Conservation (phyloP, 1,140 invertebrate species). For the Latrodectus geometricus region DNA sequence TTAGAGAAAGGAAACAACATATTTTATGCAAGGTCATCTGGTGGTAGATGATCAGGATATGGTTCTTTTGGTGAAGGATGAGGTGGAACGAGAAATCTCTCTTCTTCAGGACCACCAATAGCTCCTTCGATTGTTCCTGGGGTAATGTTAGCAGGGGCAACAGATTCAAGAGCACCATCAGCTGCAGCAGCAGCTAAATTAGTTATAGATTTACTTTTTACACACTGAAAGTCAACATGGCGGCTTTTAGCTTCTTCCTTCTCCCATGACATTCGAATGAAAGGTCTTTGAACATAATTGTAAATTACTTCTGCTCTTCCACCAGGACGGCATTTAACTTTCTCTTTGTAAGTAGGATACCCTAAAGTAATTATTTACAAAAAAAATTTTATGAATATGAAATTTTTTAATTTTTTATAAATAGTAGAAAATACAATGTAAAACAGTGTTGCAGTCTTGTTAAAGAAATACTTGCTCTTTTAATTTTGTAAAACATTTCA, state of each 20-base stretch:
- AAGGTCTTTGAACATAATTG: conserved; percentile 99
- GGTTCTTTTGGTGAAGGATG: conserved; percentile 70
- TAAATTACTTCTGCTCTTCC: conserved; percentile 88
- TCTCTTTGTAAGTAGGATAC: conserved; percentile 99
- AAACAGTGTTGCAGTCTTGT: too few relatives aligned
- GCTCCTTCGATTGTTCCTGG: conserved; percentile 62
- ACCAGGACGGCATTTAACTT: conserved; percentile 76
- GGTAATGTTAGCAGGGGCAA: conserved; percentile 43
- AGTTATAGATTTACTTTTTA: conserved; percentile 94
- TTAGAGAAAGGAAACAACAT: neutral
- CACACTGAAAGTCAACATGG: conserved; percentile 98
- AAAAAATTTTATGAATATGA: neutral
- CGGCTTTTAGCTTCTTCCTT: conserved; percentile 99
- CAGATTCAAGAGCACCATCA: conserved; percentile 67
- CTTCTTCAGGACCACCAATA: conserved; percentile 64
- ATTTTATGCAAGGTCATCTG: conserved; percentile 64
- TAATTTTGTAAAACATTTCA: too few relatives aligned
- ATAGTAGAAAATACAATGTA: too few relatives aligned
- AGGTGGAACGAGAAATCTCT: conserved; percentile 67
- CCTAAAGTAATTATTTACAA: conserved; percentile 68
- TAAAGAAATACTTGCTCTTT: too few relatives aligned
- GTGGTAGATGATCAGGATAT: conserved; percentile 69
- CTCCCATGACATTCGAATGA: conserved; percentile 99
- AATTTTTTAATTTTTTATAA: neutral
- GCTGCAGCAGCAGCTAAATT: conserved; percentile 89